phyloP scores from a whole-genome alignment of 2,888 invertebrate genomes.

The Ptilodon capucinus region DNA sequence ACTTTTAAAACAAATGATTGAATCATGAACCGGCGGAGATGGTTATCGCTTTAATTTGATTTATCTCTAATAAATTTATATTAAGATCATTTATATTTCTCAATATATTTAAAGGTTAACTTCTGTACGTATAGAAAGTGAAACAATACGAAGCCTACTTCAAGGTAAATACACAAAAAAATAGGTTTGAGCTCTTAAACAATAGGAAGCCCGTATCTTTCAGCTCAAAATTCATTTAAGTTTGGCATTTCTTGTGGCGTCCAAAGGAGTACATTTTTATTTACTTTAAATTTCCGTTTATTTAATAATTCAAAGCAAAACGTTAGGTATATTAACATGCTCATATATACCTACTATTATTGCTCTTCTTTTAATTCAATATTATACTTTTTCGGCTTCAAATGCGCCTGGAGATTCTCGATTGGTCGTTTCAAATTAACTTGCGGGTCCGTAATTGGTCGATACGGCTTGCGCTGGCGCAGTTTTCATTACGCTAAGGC shows the following conservation, averaged over 20 bases:
- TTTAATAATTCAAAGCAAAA: too few species aligned
- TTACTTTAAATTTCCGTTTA: too few species aligned
- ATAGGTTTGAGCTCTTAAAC: not conserved
- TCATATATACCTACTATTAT: too few species aligned
- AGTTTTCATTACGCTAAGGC: conserved; percentile 44
- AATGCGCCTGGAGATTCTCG: not conserved
- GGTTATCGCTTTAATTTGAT: conserved; percentile 19
- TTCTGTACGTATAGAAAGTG: not conserved
- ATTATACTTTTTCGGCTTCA: too few species aligned
- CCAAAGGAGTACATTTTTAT: too few species aligned
- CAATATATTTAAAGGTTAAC: conserved; percentile 3
- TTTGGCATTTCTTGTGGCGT: too few species aligned
- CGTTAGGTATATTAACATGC: too few species aligned
- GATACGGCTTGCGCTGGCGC: conserved; percentile 23
- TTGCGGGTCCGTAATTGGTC: conserved; percentile 22
- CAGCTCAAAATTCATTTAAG: too few species aligned
- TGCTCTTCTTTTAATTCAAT: too few species aligned
- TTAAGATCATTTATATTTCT: conserved; percentile 12
- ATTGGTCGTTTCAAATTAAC: conserved; percentile 25
- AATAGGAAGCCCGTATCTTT: not conserved
- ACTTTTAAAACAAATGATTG: conserved; percentile 16
- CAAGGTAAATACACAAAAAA: not conserved
- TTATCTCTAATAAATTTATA: conserved; percentile 16
- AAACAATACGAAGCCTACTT: not conserved
- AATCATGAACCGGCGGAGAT: conserved; percentile 16